These are phyloP conservation scores for Coleophora flavipennella DNA, from an alignment of 2,888 invertebrate genomes.

Conservation along the genomic window DNA sequence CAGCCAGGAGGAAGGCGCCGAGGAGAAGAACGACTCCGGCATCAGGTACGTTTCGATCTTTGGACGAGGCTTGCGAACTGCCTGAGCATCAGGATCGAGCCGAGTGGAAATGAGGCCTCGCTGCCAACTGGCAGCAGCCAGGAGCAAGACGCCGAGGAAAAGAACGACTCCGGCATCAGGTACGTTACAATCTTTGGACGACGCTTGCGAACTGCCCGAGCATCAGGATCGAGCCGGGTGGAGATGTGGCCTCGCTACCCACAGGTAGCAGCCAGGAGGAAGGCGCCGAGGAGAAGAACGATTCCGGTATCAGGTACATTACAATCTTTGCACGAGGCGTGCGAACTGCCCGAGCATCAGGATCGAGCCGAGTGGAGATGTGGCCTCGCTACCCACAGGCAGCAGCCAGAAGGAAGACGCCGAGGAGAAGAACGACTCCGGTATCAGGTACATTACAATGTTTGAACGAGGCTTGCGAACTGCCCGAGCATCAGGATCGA, in stretches of 20 bases:
- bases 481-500: slow-evolving; percentile 62
- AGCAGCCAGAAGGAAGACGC: slow-evolving; percentile 55
- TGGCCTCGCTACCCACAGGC: slow-evolving; percentile 30
- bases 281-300: slow-evolving; percentile 61
- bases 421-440: slow-evolving; percentile 65
- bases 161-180: slow-evolving; percentile 66
- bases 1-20: slow-evolving; percentile 55
- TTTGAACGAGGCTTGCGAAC: no score
- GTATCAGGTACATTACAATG: slow-evolving; percentile 50
- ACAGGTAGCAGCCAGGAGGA: slow-evolving; percentile 52
- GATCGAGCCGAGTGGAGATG: slow-evolving; percentile 50
- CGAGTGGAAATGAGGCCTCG: no score
- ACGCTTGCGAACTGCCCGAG: no score
- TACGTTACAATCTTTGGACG: no score
- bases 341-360: slow-evolving; percentile 63
- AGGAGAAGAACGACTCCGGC: slow-evolving; percentile 65
- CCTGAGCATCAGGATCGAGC: no score
- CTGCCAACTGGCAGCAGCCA: slow-evolving; percentile 43
- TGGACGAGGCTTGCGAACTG: no score
- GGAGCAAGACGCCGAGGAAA: slow-evolving; percentile 60
- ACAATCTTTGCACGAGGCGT: no score
- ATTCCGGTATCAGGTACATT: slow-evolving; percentile 68
- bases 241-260: slow-evolving; percentile 35
- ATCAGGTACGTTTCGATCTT: slow-evolving; percentile 55
- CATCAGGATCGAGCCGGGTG: slow-evolving; percentile 54